phyloP scores from a whole-genome alignment of 23 tunicate genomes.

The Ciona savignyi region DNA sequence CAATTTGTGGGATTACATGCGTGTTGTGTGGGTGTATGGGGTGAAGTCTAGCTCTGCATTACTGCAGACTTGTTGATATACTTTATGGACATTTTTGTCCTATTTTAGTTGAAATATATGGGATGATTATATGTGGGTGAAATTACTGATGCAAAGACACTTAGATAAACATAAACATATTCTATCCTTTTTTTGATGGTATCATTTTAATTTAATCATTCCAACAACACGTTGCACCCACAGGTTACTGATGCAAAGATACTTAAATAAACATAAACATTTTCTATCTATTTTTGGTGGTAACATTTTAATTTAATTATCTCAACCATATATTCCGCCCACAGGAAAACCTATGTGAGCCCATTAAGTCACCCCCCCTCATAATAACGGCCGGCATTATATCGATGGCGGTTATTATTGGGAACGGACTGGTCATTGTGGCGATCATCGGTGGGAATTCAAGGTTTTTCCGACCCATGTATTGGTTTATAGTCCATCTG shows the following conservation, averaged over 20 bases:
- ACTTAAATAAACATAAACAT: too few relatives aligned
- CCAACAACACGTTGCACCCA: too few relatives aligned
- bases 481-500: slow-evolving; percentile 77
- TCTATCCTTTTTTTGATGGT: too few relatives aligned
- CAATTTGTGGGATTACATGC: too few relatives aligned
- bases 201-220: too few relatives aligned
- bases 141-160: too few relatives aligned
- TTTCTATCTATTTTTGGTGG: too few relatives aligned
- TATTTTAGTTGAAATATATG: neutral
- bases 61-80: neutral
- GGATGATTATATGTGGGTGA: too few relatives aligned
- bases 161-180: too few relatives aligned
- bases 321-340: neutral
- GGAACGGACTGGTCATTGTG: slow-evolving; percentile 65
- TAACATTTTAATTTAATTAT: too few relatives aligned
- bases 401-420: slow-evolving; percentile 27
- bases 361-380: slow-evolving; percentile 32
- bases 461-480: slow-evolving; percentile 74
- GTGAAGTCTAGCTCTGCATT: neutral
- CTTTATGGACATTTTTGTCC: neutral
- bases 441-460: slow-evolving; percentile 62
- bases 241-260: too few relatives aligned
- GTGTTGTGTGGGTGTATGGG: too few relatives aligned
- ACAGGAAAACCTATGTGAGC: slow-evolving; percentile 25
- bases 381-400: slow-evolving; percentile 63